Conservation (phyloP, 2,888 invertebrate genomes). For the Reticulitermes lucifugus region DNA sequence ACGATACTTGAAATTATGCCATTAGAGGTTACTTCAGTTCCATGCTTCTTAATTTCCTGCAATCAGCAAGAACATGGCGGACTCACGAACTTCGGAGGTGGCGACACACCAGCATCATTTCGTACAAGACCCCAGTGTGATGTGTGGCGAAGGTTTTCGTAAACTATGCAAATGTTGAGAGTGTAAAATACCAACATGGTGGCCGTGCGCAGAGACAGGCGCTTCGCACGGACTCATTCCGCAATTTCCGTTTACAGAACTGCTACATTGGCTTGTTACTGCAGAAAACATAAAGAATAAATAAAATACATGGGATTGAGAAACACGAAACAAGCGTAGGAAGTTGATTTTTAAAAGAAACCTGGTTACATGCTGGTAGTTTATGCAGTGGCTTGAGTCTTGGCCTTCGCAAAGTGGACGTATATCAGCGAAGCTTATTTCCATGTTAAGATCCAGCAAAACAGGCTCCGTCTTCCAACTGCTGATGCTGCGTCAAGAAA, state of each 20-base stretch:
- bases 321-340: slow-evolving; percentile 27
- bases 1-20: no score
- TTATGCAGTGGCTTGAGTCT: slow-evolving; percentile 5
- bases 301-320: not conserved
- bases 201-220: no score
- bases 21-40: no score
- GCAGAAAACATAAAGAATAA: not conserved
- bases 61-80: no score
- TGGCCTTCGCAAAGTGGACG: slow-evolving; percentile 14
- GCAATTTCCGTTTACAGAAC: not conserved
- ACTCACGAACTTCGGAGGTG: no score
- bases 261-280: not conserved
- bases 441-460: slow-evolving; percentile 3
- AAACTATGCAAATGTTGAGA: no score
- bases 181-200: no score
- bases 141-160: no score
- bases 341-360: not conserved
- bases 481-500: not conserved
- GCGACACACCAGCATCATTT: no score
- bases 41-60: no score
- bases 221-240: not conserved
- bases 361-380: not conserved
- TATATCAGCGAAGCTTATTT: slow-evolving; percentile 6
- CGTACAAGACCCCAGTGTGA: no score
- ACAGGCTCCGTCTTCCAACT: not conserved